Conservation (phyloP, 2,888 invertebrate genomes). For the Orthosia gracilis region DNA sequence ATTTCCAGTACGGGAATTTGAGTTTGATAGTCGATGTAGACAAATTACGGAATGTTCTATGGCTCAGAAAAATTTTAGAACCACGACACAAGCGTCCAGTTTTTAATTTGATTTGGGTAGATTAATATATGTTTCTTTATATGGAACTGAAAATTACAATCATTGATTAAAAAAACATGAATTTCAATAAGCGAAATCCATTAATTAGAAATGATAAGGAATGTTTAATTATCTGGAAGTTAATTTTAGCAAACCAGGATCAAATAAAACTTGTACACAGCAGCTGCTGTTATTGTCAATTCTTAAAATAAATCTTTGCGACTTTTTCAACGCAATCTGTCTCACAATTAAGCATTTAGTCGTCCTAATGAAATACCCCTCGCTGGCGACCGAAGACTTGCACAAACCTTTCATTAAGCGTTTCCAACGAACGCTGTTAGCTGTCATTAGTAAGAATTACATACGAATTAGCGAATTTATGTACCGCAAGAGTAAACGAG, state of each 20-base stretch:
- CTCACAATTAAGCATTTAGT: slow-evolving; percentile 46
- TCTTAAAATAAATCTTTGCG: slow-evolving; percentile 6
- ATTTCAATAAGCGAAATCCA: neutral
- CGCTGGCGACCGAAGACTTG: slow-evolving; percentile 59
- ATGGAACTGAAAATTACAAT: too few relatives aligned
- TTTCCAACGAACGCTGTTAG: slow-evolving; percentile 74
- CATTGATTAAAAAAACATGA: neutral
- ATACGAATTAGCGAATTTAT: slow-evolving; percentile 78
- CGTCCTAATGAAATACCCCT: slow-evolving; percentile 53
- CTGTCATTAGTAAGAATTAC: slow-evolving; percentile 76
- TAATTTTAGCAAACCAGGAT: neutral
- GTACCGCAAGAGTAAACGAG: slow-evolving; percentile 73
- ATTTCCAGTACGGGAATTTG: neutral
- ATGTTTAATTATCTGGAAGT: neutral
- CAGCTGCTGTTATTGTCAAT: neutral
- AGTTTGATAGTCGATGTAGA: neutral
- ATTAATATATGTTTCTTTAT: too few relatives aligned
- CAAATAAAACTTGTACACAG: neutral
- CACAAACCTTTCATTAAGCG: slow-evolving; percentile 74
- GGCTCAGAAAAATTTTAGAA: neutral
- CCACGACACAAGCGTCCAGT: too few relatives aligned
- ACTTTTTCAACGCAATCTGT: slow-evolving; percentile 24
- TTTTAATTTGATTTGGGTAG: too few relatives aligned
- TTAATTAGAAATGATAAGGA: neutral
- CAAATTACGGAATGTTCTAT: neutral